Evolutionary conservation across 1,140 invertebrate genomes (phyloP).

Genomic region (Agraylea sexmaculata): DNA sequence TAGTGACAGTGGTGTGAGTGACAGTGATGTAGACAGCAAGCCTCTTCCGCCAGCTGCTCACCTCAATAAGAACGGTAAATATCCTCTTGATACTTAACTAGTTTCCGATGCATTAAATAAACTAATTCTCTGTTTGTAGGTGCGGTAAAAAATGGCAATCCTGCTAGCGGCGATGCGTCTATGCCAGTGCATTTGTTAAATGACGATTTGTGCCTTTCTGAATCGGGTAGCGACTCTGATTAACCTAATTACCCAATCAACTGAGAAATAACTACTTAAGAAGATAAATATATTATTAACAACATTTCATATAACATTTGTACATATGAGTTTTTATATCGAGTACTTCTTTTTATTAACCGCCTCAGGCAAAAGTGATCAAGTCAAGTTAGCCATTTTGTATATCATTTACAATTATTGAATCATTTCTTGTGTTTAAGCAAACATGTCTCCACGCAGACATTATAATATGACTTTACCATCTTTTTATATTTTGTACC

Average conservation of each 20-base stretch:
- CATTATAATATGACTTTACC: too few relatives aligned
- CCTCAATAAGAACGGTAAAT: constrained; percentile 1
- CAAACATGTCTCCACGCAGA: too few relatives aligned
- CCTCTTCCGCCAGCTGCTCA: constrained; percentile 1
- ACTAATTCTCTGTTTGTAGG: constrained; percentile 10
- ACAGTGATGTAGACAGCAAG: constrained; percentile 13
- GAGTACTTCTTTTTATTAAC: too few relatives aligned
- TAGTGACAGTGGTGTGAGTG: constrained; percentile 30
- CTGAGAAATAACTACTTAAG: background rate
- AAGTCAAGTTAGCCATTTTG: too few relatives aligned
- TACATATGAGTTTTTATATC: too few relatives aligned
- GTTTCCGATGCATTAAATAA: constrained; percentile 1
- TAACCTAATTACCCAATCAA: constrained; percentile 25
- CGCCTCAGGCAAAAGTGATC: too few relatives aligned
- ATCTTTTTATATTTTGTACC: too few relatives aligned
- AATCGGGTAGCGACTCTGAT: constrained; percentile 42
- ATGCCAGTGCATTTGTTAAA: constrained; percentile 49
- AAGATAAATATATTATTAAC: background rate
- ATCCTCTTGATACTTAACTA: constrained; percentile 1
- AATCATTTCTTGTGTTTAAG: too few relatives aligned
- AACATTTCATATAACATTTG: too few relatives aligned
- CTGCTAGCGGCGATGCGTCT: constrained; percentile 24
- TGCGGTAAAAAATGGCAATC: constrained; percentile 10
- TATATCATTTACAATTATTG: too few relatives aligned
- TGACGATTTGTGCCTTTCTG: constrained; percentile 66